Conservation (phyloP, 2,888 invertebrate genomes). For the Drosophila kambysellisi region DNA sequence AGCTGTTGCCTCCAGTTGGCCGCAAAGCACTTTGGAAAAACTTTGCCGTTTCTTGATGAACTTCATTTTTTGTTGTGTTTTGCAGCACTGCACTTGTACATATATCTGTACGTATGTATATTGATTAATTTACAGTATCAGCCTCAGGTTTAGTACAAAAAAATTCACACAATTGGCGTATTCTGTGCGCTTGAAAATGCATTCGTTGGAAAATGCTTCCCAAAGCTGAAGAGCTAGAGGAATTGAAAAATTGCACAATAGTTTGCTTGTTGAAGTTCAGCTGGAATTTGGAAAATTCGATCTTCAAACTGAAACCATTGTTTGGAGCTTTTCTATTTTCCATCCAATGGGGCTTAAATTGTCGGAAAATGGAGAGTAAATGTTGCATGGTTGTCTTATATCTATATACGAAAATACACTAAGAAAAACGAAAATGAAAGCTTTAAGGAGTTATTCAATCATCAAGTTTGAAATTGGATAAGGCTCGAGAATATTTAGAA, state of each 20-base stretch:
- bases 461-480: neutral
- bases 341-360: neutral
- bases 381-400: neutral
- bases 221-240: neutral
- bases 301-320: neutral
- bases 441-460: neutral
- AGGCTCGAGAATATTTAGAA: neutral
- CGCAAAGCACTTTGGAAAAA: slow-evolving; percentile 32
- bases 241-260: neutral
- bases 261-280: neutral
- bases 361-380: neutral
- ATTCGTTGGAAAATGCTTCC: slow-evolving; percentile 49
- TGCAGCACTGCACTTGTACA: slow-evolving; percentile 33
- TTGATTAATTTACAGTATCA: slow-evolving; percentile 49
- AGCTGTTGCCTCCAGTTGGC: slow-evolving; percentile 44
- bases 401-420: neutral
- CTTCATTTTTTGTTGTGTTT: slow-evolving; percentile 32
- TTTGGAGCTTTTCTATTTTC: neutral
- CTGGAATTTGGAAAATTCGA: neutral
- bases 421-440: neutral
- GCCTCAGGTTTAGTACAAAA: slow-evolving; percentile 11
- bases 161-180: slow-evolving; percentile 39
- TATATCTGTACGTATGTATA: slow-evolving; percentile 12
- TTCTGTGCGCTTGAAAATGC: slow-evolving; percentile 24
- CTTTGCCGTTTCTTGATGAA: slow-evolving; percentile 68